Percentiles rank a stretch among this genome's conserved stretches.
phyloP scores from a whole-genome alignment of 2,797 vertebrate species.

The Sebastiscus tertius region DNA sequence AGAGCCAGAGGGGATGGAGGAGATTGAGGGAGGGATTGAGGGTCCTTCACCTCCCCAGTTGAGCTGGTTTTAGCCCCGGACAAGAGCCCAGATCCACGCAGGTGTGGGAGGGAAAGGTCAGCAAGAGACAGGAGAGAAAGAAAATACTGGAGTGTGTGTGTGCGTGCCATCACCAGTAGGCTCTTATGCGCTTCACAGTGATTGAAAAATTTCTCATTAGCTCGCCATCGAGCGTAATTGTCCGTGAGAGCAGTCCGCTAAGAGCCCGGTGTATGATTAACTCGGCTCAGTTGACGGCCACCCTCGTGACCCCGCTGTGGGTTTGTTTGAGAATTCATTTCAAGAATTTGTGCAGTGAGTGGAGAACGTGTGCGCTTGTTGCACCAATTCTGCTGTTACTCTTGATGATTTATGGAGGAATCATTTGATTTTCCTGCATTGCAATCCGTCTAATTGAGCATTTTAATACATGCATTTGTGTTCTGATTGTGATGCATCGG shows the following conservation, averaged over 20 bases:
- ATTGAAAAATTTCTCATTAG: slow-evolving; percentile 61
- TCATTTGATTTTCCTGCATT: too few relatives aligned
- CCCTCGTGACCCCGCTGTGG: slow-evolving; percentile 34
- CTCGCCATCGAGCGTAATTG: slow-evolving; percentile 42
- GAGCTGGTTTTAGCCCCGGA: slow-evolving; percentile 61
- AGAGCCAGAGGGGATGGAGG: slow-evolving; percentile 27
- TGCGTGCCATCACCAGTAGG: slow-evolving; percentile 15
- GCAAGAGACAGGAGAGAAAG: slow-evolving; percentile 18
- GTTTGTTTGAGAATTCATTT: slow-evolving; percentile 24
- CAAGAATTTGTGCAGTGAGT: neutral
- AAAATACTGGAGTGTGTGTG: slow-evolving; percentile 20
- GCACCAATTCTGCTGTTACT: neutral
- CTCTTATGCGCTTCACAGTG: slow-evolving; percentile 31
- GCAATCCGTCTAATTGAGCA: neutral
- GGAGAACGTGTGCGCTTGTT: neutral
- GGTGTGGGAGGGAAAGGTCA: slow-evolving; percentile 72
- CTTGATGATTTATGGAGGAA: neutral
- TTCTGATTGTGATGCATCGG: neutral
- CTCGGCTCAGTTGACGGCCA: slow-evolving; percentile 26
- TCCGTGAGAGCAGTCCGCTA: slow-evolving; percentile 37
- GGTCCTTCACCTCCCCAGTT: slow-evolving; percentile 65
- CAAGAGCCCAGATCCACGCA: slow-evolving; percentile 56
- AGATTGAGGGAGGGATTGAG: slow-evolving; percentile 46
- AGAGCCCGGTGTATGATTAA: slow-evolving; percentile 53
- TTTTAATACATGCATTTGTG: neutral